These are phyloP conservation scores for Scopus umbretta DNA, from an alignment of 2,113 vertebrate species.

Conservation along the genomic window DNA sequence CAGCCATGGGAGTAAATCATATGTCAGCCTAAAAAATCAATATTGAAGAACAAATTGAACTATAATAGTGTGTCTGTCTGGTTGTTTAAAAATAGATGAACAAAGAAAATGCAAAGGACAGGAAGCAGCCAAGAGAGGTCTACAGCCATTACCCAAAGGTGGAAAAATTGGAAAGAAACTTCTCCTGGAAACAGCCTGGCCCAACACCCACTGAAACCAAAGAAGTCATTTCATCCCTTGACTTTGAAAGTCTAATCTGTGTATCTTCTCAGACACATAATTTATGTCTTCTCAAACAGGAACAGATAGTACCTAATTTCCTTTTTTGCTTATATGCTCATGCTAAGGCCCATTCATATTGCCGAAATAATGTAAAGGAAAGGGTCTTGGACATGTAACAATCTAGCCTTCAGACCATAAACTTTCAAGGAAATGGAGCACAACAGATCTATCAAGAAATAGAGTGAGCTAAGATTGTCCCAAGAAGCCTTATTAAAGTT, in stretches of 20 bases:
- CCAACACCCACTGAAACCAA: not conserved
- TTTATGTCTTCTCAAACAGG: not conserved
- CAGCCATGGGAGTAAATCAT: not conserved
- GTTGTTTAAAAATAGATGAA: slow-evolving; percentile 25
- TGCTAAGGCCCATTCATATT: not conserved
- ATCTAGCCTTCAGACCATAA: not conserved
- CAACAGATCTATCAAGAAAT: not conserved
- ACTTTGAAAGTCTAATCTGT: not conserved
- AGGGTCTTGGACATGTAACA: not conserved
- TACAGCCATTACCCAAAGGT: not conserved
- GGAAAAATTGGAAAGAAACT: not conserved
- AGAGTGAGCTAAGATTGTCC: not conserved
- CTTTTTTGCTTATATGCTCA: not conserved
- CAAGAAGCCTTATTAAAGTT: not conserved
- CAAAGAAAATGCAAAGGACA: not conserved
- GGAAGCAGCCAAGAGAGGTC: not conserved
- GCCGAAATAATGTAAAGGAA: not conserved
- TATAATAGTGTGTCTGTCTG: not conserved
- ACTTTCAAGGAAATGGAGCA: not conserved
- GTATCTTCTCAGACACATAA: not conserved
- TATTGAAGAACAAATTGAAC: slow-evolving; percentile 21
- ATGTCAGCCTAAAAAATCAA: not conserved
- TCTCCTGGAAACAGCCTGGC: not conserved
- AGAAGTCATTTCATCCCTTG: not conserved
- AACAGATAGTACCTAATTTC: not conserved